A percentile compares a stretch with the other conserved stretches of the same genome.
These are phyloP conservation scores for Drosophila yooni DNA, from an alignment of 2,888 invertebrate species.

Conservation along the genomic window DNA sequence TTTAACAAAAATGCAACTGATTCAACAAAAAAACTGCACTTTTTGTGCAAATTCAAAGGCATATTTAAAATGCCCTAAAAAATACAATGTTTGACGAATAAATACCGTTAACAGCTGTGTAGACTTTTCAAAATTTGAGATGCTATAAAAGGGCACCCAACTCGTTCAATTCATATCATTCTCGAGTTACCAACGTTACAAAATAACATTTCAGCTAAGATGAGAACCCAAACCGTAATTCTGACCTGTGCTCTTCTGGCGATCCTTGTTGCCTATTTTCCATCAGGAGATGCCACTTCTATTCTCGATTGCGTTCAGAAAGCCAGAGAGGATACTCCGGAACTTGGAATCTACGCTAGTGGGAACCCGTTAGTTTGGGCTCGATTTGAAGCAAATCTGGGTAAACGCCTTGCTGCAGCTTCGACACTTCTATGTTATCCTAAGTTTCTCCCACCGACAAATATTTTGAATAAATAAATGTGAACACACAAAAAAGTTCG, in stretches of 20 bases:
- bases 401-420: too few species aligned
- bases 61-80: not conserved
- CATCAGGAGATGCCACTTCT: not conserved
- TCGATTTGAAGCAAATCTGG: too few species aligned
- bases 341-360: too few species aligned
- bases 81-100: not conserved
- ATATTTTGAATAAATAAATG: not conserved
- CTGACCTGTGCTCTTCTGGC: not conserved
- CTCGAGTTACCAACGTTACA: not conserved
- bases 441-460: too few species aligned
- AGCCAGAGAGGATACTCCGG: too few species aligned
- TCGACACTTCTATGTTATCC: too few species aligned
- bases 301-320: too few species aligned
- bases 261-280: not conserved
- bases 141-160: not conserved
- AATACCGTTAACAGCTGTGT: not conserved
- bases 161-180: not conserved
- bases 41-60: not conserved
- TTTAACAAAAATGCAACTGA: not conserved
- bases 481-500: not conserved
- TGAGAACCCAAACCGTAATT: not conserved
- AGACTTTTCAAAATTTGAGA: not conserved
- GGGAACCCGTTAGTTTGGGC: too few species aligned
- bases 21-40: not conserved
- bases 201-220: not conserved